A percentile compares a stretch with the other conserved stretches of the same genome.
phyloP scores from a whole-genome alignment of 2,888 invertebrate species.

The Andricus quercusramuli region DNA sequence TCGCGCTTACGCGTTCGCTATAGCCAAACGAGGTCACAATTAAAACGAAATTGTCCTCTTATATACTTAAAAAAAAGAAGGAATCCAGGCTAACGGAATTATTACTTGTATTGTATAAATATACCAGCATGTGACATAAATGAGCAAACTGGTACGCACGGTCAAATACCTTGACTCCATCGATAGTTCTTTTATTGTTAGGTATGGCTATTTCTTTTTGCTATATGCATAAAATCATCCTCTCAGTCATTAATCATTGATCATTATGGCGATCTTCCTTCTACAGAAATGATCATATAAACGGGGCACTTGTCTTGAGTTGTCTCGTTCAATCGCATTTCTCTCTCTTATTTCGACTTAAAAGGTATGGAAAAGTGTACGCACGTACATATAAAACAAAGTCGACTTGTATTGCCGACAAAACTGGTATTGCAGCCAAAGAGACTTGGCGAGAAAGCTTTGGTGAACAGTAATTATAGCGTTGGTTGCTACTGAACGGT shows the following conservation, averaged over 20 bases:
- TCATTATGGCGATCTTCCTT: constrained; percentile 2
- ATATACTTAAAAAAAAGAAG: neutral
- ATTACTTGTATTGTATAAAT: neutral
- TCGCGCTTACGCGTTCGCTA: neutral
- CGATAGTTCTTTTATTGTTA: constrained; percentile 15
- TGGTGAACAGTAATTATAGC: constrained; percentile 58
- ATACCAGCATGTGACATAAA: neutral
- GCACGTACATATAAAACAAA: neutral
- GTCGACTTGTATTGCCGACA: neutral
- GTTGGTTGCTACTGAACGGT: constrained; percentile 62
- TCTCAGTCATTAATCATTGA: constrained; percentile 19
- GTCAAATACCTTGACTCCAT: constrained; percentile 20
- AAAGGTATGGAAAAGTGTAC: neutral
- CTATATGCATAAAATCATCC: constrained; percentile 27
- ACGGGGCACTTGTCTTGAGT: no score
- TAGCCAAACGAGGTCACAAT: no score
- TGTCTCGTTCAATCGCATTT: neutral
- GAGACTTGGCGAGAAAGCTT: constrained; percentile 53
- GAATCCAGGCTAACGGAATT: neutral
- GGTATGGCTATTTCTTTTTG: neutral
- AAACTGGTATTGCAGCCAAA: constrained; percentile 12
- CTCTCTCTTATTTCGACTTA: neutral
- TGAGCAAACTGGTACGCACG: neutral
- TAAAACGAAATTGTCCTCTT: neutral
- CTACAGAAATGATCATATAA: neutral